phyloP scores from a whole-genome alignment of 1,140 invertebrate species.

The Acromyrmex charruanus region DNA sequence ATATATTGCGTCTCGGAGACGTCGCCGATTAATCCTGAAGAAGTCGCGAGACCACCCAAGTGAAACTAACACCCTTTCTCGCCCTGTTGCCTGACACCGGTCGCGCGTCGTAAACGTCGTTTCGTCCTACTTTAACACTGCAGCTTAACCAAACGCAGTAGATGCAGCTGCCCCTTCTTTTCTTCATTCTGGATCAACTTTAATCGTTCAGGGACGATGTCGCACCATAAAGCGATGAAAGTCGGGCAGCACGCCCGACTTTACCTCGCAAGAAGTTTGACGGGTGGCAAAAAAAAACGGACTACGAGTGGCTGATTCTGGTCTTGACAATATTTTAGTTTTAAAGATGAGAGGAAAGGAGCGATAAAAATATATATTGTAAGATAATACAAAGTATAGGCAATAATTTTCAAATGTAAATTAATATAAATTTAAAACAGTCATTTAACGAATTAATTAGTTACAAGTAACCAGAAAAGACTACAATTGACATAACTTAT shows the following conservation, averaged over 20 bases:
- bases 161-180: conserved; percentile 70
- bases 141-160: conserved; percentile 73
- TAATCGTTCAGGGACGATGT: conserved; percentile 61
- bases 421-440: conserved; percentile 7
- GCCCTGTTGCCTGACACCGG: conserved; percentile 78
- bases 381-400: not conserved
- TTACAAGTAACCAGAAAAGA: not conserved
- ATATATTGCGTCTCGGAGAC: conserved; percentile 84
- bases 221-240: conserved; percentile 14
- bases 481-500: conserved; percentile 14
- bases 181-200: conserved; percentile 53
- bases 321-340: not conserved
- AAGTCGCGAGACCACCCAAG: conserved; percentile 85
- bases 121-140: conserved; percentile 76
- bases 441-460: conserved; percentile 24
- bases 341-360: not conserved
- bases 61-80: conserved; percentile 84
- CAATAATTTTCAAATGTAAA: not conserved
- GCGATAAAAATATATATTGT: not conserved
- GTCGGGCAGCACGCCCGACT: not conserved
- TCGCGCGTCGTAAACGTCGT: conserved; percentile 82
- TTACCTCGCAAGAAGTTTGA: not conserved
- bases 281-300: not conserved
- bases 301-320: not conserved
- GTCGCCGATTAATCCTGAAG: conserved; percentile 84